Evolutionary conservation across 1,140 invertebrate species (phyloP).

Genomic region (Scaptomyza montana): DNA sequence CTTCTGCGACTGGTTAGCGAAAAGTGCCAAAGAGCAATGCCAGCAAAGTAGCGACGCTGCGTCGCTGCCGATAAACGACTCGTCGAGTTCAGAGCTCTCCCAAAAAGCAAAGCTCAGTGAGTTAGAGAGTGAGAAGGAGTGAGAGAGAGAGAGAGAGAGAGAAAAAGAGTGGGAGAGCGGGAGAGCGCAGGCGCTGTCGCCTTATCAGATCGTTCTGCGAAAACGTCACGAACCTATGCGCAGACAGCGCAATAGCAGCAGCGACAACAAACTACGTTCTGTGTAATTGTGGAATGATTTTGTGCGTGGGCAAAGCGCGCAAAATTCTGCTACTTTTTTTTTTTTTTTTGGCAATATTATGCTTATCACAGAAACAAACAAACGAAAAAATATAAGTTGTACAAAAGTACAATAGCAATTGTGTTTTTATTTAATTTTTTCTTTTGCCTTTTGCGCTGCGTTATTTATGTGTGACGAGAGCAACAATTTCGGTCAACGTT

Average conservation of each 20-base stretch:
- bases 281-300: conserved; percentile 58
- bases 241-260: conserved; percentile 22
- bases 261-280: conserved; percentile 2
- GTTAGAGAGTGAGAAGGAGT: background rate
- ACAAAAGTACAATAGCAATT: conserved; percentile 39
- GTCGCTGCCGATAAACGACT: conserved; percentile 48
- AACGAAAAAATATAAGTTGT: conserved; percentile 22
- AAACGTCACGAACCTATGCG: conserved; percentile 44
- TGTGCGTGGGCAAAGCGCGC: conserved; percentile 29
- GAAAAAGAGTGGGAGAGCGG: background rate
- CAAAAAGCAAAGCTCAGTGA: conserved; percentile 28
- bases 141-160: background rate
- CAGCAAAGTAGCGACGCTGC: conserved; percentile 57
- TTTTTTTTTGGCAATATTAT: conserved; percentile 28
- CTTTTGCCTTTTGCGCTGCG: conserved; percentile 19
- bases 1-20: conserved; percentile 41
- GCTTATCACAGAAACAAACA: conserved; percentile 45
- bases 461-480: conserved; percentile 18
- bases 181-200: conserved; percentile 2
- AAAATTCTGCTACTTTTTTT: conserved; percentile 7
- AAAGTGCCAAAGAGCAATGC: conserved; percentile 60
- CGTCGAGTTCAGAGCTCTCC: conserved; percentile 32
- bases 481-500: conserved; percentile 81
- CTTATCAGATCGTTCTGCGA: conserved; percentile 62
- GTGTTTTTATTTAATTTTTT: background rate